Evolutionary conservation across 2,888 invertebrate species (phyloP).

Genomic region (Sarcophaga carnaria): DNA sequence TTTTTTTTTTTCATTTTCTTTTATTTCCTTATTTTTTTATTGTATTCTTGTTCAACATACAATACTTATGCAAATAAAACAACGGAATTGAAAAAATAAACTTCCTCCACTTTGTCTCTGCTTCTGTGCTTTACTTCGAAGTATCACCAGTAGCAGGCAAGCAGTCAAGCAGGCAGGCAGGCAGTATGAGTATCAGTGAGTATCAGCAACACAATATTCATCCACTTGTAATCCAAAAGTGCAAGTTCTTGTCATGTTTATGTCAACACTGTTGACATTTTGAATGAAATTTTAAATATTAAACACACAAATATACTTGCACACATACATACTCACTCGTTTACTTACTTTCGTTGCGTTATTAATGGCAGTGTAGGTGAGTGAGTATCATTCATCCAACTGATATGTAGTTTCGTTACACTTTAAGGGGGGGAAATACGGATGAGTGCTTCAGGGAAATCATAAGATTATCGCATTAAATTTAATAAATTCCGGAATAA

Average conservation of each 20-base stretch:
- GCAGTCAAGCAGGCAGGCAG: too few species aligned
- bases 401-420: too few species aligned
- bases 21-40: slow-evolving; percentile 28
- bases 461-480: too few species aligned
- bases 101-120: slow-evolving; percentile 27
- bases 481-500: too few species aligned
- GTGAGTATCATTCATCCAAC: too few species aligned
- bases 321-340: not conserved
- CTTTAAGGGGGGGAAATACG: too few species aligned
- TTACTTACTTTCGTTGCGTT: too few species aligned
- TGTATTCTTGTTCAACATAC: slow-evolving; percentile 17
- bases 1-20: slow-evolving; percentile 49
- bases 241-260: slow-evolving; percentile 73
- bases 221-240: slow-evolving; percentile 71
- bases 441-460: too few species aligned
- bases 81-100: slow-evolving; percentile 25
- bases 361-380: too few species aligned
- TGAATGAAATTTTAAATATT: slow-evolving; percentile 72
- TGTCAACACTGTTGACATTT: slow-evolving; percentile 72
- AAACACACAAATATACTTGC: slow-evolving; percentile 58
- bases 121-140: slow-evolving; percentile 18
- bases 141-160: not conserved
- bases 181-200: not conserved
- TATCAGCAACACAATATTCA: slow-evolving; percentile 61
- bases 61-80: slow-evolving; percentile 40